Conservation (phyloP, 2,113 vertebrate genomes). For the Catharus fuscescens region DNA sequence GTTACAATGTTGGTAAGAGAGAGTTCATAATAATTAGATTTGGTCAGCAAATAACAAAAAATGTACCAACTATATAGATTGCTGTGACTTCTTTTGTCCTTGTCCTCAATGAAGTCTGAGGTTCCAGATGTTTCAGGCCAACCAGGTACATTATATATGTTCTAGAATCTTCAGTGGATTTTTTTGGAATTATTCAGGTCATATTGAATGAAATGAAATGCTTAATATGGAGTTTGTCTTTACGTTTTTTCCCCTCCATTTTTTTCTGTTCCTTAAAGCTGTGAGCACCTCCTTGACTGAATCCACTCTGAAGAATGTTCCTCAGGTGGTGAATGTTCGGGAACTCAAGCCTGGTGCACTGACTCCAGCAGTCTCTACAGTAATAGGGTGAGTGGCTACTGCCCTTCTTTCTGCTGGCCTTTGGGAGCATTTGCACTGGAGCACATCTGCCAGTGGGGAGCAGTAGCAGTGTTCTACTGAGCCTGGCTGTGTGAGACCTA, state of each 20-base stretch:
- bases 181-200: background rate
- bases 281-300: conserved; percentile 84
- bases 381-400: conserved; percentile 80
- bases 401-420: background rate
- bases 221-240: background rate
- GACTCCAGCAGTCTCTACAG: conserved; percentile 62
- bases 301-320: conserved; percentile 88
- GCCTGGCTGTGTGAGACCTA: background rate
- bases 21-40: background rate
- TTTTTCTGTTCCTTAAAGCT: conserved; percentile 24
- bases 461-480: background rate
- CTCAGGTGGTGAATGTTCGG: conserved; percentile 91
- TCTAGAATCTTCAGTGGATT: background rate
- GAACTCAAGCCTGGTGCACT: conserved; percentile 81
- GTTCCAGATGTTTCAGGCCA: background rate
- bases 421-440: background rate
- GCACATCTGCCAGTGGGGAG: conserved; percentile 6
- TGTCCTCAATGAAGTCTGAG: background rate
- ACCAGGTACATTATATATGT: background rate
- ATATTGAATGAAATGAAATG: background rate
- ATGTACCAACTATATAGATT: background rate
- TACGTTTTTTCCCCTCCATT: accelerated
- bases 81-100: background rate
- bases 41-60: background rate
- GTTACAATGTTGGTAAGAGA: background rate